Evolutionary conservation across 2,888 invertebrate genomes (phyloP).

Genomic region (Cephalotes varians): DNA sequence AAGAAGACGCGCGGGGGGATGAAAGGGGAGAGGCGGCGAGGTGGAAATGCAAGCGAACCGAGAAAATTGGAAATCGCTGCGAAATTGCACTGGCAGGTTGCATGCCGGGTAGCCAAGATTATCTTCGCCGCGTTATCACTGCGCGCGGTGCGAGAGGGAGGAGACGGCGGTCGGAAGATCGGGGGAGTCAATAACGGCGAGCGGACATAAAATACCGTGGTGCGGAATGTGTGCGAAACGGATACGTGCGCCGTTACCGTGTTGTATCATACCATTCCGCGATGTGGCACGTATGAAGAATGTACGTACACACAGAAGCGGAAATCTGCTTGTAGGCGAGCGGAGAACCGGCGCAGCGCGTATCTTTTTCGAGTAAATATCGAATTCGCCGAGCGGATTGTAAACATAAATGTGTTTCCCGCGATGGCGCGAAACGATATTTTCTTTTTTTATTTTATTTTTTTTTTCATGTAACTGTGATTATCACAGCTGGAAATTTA

Average conservation of each 20-base stretch:
- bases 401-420: neutral
- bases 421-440: neutral
- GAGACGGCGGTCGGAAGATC: slow-evolving; percentile 20
- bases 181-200: slow-evolving; percentile 41
- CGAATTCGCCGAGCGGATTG: neutral
- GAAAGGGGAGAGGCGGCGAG: no score
- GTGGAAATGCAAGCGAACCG: slow-evolving; percentile 50
- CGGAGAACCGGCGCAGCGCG: neutral
- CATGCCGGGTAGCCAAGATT: slow-evolving; percentile 63
- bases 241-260: neutral
- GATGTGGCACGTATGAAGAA: neutral
- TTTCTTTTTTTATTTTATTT: neutral
- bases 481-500: neutral
- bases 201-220: slow-evolving; percentile 41
- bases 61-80: slow-evolving; percentile 80
- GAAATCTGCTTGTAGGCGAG: neutral
- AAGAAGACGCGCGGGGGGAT: neutral
- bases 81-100: slow-evolving; percentile 66
- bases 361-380: slow-evolving; percentile 9
- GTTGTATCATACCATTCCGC: neutral
- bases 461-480: neutral
- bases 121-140: slow-evolving; percentile 65
- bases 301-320: neutral
- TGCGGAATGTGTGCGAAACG: slow-evolving; percentile 24
- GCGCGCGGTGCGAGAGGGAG: slow-evolving; percentile 32